Conservation (phyloP, 1,140 invertebrate genomes). For the Grapholita molesta region DNA sequence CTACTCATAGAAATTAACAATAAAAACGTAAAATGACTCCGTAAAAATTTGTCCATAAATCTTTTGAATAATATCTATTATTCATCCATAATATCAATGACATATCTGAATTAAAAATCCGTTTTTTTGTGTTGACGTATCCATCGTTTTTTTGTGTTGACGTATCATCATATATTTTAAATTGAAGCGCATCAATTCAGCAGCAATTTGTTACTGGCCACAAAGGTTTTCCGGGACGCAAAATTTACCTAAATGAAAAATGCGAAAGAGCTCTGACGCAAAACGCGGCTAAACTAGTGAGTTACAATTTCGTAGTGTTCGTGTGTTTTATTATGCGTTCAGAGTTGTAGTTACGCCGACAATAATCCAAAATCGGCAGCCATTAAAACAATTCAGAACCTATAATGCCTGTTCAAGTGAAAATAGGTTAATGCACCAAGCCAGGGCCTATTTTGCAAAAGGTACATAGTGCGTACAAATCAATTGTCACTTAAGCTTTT, state of each 20-base stretch:
- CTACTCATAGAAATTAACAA: too few species aligned
- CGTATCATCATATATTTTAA: background rate
- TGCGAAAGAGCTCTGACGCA: background rate
- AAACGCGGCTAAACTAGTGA: background rate
- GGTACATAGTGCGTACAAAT: background rate
- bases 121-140: too few species aligned
- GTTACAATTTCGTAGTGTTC: too few species aligned
- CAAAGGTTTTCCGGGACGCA: background rate
- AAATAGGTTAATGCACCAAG: background rate
- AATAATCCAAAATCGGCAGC: background rate
- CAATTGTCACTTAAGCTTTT: background rate
- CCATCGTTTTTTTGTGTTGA: background rate
- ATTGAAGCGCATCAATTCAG: background rate
- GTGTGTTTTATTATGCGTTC: too few species aligned
- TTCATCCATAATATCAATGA: too few species aligned
- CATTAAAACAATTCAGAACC: background rate
- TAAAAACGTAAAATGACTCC: too few species aligned
- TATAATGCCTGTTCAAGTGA: background rate
- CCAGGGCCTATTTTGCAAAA: background rate
- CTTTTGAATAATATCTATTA: too few species aligned
- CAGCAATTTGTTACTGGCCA: background rate
- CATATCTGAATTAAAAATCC: too few species aligned
- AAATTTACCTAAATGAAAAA: background rate
- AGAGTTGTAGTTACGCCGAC: too few species aligned
- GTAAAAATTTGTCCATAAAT: too few species aligned